Evolutionary conservation across 2,113 vertebrate species (phyloP).

Genomic region (Rallus limicola): DNA sequence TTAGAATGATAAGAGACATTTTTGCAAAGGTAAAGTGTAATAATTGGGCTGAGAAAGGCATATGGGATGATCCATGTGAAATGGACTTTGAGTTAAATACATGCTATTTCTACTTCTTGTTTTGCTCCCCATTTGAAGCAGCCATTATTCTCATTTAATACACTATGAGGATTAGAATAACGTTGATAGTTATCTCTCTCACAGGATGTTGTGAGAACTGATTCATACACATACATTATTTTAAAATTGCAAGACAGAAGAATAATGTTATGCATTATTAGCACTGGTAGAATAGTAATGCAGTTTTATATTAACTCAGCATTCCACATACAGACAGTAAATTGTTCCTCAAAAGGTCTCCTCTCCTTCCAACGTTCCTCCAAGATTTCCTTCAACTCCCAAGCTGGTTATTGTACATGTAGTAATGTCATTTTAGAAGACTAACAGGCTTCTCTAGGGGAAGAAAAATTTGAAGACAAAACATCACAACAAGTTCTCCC

Average conservation of each 20-base stretch:
- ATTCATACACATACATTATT: not conserved
- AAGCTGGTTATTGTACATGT: slow-evolving; percentile 16
- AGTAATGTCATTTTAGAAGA: slow-evolving; percentile 49
- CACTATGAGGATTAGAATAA: not conserved
- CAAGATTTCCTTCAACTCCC: not conserved
- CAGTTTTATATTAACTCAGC: not conserved
- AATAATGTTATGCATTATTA: slow-evolving; percentile 25
- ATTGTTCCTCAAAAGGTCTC: slow-evolving; percentile 6
- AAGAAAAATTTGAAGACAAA: slow-evolving; percentile 24
- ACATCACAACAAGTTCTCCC: not conserved
- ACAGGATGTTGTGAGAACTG: not conserved
- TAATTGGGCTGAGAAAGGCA: not conserved
- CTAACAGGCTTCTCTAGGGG: not conserved
- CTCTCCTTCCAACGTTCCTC: not conserved
- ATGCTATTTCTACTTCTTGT: not conserved
- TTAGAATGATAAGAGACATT: not conserved
- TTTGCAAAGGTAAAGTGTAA: not conserved
- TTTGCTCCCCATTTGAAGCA: not conserved
- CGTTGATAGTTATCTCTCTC: slow-evolving; percentile 13
- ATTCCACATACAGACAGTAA: not conserved
- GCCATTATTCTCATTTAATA: slow-evolving; percentile 1
- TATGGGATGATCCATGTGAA: not conserved
- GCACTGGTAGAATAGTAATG: not conserved
- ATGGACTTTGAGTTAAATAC: not conserved
- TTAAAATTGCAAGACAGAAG: slow-evolving; percentile 21